phyloP scores from a whole-genome alignment of 1,140 invertebrate genomes.

The Lepidurus couesii region DNA sequence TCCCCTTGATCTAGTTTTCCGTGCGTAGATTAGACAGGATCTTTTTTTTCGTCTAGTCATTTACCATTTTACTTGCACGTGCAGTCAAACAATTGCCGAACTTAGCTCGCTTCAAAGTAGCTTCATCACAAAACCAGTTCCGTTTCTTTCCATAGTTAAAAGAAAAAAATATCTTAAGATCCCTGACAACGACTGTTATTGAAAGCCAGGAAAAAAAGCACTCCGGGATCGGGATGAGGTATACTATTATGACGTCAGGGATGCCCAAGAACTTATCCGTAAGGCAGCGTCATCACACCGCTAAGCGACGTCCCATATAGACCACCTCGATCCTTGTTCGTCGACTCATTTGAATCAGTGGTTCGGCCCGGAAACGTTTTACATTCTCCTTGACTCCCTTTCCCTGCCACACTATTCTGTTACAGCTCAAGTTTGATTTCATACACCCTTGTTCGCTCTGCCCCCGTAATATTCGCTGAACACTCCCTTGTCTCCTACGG shows the following conservation, averaged over 20 bases:
- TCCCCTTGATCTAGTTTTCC: not conserved
- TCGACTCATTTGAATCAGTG: not conserved
- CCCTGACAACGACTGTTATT: not conserved
- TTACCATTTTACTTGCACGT: conserved; percentile 14
- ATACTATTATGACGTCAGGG: conserved; percentile 11
- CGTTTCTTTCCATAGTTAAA: not conserved
- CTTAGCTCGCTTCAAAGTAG: not conserved
- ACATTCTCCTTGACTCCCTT: not conserved
- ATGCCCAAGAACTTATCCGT: conserved; percentile 12
- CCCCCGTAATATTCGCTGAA: not conserved
- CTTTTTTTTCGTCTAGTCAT: not conserved
- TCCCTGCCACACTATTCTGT: no score
- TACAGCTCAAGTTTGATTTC: not conserved
- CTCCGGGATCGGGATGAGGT: conserved; percentile 1
- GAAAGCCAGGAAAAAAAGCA: not conserved
- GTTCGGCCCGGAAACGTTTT: conserved; percentile 5
- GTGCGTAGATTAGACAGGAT: not conserved
- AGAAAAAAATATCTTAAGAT: not conserved
- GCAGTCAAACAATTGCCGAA: conserved; percentile 15
- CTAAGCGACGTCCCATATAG: conserved; percentile 17
- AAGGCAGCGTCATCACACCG: not conserved
- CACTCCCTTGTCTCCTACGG: not conserved
- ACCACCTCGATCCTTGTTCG: not conserved
- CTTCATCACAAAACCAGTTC: not conserved
- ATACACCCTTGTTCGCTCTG: not conserved